These are phyloP conservation scores for Pachypanchax playfairii DNA, from an alignment of 2,113 vertebrate genomes.

Conservation along the genomic window DNA sequence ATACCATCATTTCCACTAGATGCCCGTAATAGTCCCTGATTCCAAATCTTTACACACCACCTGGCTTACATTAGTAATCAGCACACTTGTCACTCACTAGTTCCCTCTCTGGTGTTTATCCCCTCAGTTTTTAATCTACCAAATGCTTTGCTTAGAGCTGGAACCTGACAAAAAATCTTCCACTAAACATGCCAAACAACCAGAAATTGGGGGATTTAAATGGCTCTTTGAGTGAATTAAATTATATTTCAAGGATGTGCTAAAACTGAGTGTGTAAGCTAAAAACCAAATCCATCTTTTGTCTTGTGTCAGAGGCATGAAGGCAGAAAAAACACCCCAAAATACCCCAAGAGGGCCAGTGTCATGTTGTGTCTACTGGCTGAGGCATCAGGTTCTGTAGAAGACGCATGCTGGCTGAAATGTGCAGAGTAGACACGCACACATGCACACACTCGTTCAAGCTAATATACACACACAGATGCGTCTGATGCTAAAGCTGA, in stretches of 20 bases:
- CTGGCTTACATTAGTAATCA: too few species aligned
- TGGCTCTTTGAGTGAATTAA: background rate
- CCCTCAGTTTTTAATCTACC: too few species aligned
- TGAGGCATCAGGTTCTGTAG: constrained; percentile 40
- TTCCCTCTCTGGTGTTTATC: too few species aligned
- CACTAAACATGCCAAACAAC: background rate
- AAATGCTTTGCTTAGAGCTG: too few species aligned
- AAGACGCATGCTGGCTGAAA: constrained; percentile 8
- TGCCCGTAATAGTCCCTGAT: too few species aligned
- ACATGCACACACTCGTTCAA: constrained; percentile 1
- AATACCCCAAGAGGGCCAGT: constrained; percentile 12
- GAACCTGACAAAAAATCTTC: background rate
- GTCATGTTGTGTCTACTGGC: constrained; percentile 57
- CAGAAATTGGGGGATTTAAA: background rate
- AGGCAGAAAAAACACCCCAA: constrained; percentile 24
- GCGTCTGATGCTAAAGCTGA: constrained; percentile 47
- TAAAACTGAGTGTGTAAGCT: background rate
- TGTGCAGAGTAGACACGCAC: constrained; percentile 18
- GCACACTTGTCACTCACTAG: too few species aligned
- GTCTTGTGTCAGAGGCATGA: constrained; percentile 35
- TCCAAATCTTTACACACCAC: too few species aligned
- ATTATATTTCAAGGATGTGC: background rate
- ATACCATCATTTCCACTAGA: too few species aligned
- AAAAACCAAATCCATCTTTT: constrained; percentile 6
- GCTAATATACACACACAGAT: constrained; percentile 11